Evolutionary conservation across 2,113 vertebrate genomes (phyloP), one percentile per base, ranked within the genome.

Genomic region (Silurus asotus): DNA sequence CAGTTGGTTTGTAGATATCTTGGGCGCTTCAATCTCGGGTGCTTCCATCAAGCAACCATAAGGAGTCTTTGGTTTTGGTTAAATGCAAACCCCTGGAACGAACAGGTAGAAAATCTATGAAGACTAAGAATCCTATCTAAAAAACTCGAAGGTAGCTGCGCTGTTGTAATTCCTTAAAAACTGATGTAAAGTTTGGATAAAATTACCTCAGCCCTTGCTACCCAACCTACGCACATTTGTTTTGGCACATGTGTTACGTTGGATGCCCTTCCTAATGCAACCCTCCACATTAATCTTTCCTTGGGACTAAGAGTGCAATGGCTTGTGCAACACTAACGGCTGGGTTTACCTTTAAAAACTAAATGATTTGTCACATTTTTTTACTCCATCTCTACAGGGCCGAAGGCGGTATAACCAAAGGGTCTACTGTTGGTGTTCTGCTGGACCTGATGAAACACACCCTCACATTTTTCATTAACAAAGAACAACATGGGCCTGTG

Each of bases 401-500:
- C 0, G 98, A 99, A 93, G 98, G 98, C 0, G 98, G 98, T 64
- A 97, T 99, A 90, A 91, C 92, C 15, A 99, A 98, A 89, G 97
- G 98, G 45, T 95, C 98, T 5, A 96, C 95, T 0, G 95, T 99
- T 45, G 98, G 98, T 0, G 91, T 99, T 92, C 96, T 99, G 45
- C 93, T 99, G 93, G 98, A 99, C 87, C 94, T 99, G 88, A 96
- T 92, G 84, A 97, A 99, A 90, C 97, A 95, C 92, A 97, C 94
- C 0, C 90, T 99, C 91, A 98, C 96, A 10, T 99, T 99, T 93
- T 99, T 94, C 93, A 96, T 99, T 92, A 99, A 99, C 51, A 97
- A 98, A 86, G 93, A 97, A 93, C 98, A 99, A 93, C 98, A 99
- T 17, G 98, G 98, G 13, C 97, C 97, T 8, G 94, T 97, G 3